Evolutionary conservation across 2,113 vertebrate species (phyloP), one percentile per base, ranked within the genome.

Genomic region (Struthidea cinerea): DNA sequence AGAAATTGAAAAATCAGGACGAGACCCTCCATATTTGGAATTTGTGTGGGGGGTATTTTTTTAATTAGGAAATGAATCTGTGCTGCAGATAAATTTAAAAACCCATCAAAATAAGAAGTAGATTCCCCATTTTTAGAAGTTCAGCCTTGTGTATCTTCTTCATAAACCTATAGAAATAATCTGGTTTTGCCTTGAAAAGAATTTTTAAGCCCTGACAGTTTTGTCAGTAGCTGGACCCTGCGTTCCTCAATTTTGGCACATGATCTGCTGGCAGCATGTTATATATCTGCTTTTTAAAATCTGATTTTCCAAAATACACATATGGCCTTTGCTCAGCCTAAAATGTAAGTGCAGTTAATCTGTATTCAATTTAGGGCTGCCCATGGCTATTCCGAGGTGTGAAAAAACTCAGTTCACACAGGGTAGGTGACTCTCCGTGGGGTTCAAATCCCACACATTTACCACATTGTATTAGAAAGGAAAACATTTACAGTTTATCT

Each of bases 231-330:
- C n/a, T 12, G 16, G 24, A 56, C 11, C 23, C 27, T 1, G 0
- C 0, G 0, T 70, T 75, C 39, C 18, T 77, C 6, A 39, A 32
- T 83, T 80, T 56, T 47, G 41, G 33, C 44, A 41, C 16, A 2
- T n/a, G 30, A 30, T 56, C 46, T 57, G 37, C 59, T 57, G 64
- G 64, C 20, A 74, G 7, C 15, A 28, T 42, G 14, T n/a, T 47
- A 16, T 9, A 8, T 13, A 32, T 16, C 35, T 79, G 15, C 44
- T 87, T 63, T 50, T 26, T 41, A 47, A 86, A 78, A 50, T 47
- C 16, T 39, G 37, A 6, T 74, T 81, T 93, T 78, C n/a, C 28
- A 47, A 71, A 87, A 33, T 60, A 16, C 20, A 20, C 4, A 1
- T 14, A 5, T 21, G 13, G 11, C 13, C 15, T 75, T 88, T 89